A percentile compares a stretch with the other conserved stretches of the same genome.
phyloP scores from a whole-genome alignment of 2,797 vertebrate species.

The Percopsis omiscomaycus region DNA sequence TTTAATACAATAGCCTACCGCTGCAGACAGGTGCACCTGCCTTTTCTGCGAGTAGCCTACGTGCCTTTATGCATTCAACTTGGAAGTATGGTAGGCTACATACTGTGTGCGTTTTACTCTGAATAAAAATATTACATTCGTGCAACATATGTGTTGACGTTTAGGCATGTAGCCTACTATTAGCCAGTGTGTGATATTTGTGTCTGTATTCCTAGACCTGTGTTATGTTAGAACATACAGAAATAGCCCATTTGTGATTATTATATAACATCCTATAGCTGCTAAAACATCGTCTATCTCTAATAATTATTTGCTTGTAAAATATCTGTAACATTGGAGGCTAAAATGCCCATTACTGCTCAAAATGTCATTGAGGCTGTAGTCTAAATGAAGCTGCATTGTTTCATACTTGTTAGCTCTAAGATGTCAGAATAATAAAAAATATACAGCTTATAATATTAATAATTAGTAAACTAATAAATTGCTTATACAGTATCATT shows the following conservation, averaged over 20 bases:
- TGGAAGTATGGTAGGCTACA: slow-evolving; percentile 18
- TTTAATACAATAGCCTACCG: slow-evolving; percentile 56
- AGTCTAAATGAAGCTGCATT: slow-evolving; percentile 17
- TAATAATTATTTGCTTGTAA: slow-evolving; percentile 19
- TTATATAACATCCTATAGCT: too few species aligned
- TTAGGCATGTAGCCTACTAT: slow-evolving; percentile 2
- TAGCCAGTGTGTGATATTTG: slow-evolving; percentile 25
- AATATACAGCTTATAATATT: background rate
- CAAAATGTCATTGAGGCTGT: slow-evolving; percentile 10
- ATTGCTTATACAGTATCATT: slow-evolving; percentile 31
- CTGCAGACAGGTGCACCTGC: slow-evolving; percentile 78
- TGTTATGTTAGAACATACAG: slow-evolving; percentile 47
- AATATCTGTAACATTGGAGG: slow-evolving; percentile 4
- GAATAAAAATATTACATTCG: slow-evolving; percentile 33
- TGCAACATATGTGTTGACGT: slow-evolving; percentile 48
- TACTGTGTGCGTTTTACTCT: slow-evolving; percentile 47
- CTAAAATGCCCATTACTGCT: slow-evolving; percentile 19
- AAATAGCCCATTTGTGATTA: slow-evolving; percentile 4
- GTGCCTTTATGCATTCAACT: slow-evolving; percentile 65
- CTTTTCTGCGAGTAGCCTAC: slow-evolving; percentile 50
- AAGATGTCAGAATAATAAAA: too few species aligned
- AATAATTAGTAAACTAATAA: slow-evolving; percentile 36
- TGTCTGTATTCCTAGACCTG: slow-evolving; percentile 66
- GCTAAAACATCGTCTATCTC: too few species aligned
- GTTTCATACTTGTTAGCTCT: slow-evolving; percentile 14